Percentiles rank a stretch among this genome's conserved stretches.
These are phyloP conservation scores for Harpagifer antarcticus DNA, from an alignment of 2,797 vertebrate species.

Conservation along the genomic window DNA sequence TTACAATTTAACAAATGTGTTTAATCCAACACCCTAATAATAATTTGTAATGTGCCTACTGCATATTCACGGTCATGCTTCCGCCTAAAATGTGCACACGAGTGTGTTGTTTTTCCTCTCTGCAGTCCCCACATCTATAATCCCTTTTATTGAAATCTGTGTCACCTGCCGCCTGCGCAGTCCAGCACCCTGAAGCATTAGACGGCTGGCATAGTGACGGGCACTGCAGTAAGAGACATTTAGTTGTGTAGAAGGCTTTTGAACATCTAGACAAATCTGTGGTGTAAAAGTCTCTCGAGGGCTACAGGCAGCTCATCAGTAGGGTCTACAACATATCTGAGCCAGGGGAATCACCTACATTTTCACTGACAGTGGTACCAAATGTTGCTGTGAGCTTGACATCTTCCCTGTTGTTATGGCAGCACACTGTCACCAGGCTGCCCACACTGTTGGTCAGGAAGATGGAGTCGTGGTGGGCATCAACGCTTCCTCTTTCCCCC, in stretches of 20 bases:
- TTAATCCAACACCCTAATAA: neutral
- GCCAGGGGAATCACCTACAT: constrained; percentile 35
- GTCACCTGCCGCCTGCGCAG: constrained; percentile 86
- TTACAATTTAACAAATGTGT: neutral
- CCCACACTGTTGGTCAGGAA: constrained; percentile 55
- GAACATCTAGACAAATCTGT: constrained; percentile 28
- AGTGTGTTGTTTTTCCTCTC: constrained; percentile 75
- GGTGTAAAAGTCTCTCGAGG: constrained; percentile 29
- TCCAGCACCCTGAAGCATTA: constrained; percentile 83
- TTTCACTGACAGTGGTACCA: constrained; percentile 46
- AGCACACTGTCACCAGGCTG: constrained; percentile 59
- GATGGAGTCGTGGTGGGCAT: constrained; percentile 55
- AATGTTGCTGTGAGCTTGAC: constrained; percentile 52
- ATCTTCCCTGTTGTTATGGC: constrained; percentile 66
- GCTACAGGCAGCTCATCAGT: constrained; percentile 33
- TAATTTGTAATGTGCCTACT: constrained; percentile 1
- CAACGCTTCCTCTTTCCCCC: constrained; percentile 39
- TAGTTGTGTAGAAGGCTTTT: constrained; percentile 45
- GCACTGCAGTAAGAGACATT: constrained; percentile 71
- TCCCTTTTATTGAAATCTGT: constrained; percentile 89
- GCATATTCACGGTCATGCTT: constrained; percentile 41
- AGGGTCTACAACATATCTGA: constrained; percentile 28
- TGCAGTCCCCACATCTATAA: constrained; percentile 84
- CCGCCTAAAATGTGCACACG: constrained; percentile 53
- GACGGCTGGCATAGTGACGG: constrained; percentile 80